phyloP scores from a whole-genome alignment of 1,140 invertebrate species.

The Luehdorfia chinensis region DNA sequence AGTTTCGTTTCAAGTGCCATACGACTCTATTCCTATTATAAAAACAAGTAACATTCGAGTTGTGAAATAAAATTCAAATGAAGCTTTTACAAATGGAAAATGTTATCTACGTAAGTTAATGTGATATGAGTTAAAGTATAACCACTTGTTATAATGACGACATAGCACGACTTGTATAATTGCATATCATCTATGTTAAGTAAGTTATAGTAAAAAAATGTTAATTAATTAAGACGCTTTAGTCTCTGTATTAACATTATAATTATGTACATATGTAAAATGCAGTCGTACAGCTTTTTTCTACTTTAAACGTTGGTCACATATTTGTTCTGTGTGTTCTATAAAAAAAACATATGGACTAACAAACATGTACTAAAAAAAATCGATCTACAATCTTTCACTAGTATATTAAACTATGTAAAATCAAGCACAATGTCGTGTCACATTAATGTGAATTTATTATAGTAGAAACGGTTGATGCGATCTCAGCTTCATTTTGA shows the following conservation, averaged over 20 bases:
- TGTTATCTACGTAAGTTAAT: conserved; percentile 72
- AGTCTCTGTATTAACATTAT: conserved; percentile 18
- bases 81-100: conserved; percentile 54
- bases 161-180: conserved; percentile 63
- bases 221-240: conserved; percentile 38
- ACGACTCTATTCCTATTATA: conserved; percentile 42
- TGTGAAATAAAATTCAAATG: conserved; percentile 65
- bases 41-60: conserved; percentile 58
- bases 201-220: conserved; percentile 37
- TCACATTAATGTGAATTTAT: no score
- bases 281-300: conserved; percentile 32
- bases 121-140: conserved; percentile 69
- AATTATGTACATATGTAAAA: conserved; percentile 45
- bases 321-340: no score
- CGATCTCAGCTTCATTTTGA: no score
- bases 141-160: conserved; percentile 65
- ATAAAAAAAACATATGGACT: no score
- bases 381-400: no score
- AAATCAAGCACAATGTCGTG: no score
- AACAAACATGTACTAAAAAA: no score
- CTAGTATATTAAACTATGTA: no score
- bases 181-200: conserved; percentile 68
- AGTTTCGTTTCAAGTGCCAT: conserved; percentile 64
- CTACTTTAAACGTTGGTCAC: conserved; percentile 37
- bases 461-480: no score